phyloP scores from a whole-genome alignment of 1,140 invertebrate species.

The Drosophila ironensis region DNA sequence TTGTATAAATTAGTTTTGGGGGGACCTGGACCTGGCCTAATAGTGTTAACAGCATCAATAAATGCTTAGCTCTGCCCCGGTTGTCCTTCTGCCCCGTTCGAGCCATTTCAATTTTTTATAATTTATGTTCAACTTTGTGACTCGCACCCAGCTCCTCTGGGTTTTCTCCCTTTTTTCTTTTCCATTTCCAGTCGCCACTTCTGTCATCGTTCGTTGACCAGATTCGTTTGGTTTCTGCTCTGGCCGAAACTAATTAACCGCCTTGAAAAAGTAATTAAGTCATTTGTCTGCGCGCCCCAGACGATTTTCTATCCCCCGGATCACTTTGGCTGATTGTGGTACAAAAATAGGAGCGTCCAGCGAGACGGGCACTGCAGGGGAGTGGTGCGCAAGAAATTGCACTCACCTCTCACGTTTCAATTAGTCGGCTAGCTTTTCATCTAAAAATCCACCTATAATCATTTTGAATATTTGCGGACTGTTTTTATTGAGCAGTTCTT shows the following conservation, averaged over 20 bases:
- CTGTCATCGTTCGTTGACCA: conserved; percentile 43
- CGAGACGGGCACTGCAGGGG: too few relatives aligned
- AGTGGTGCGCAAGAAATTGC: too few relatives aligned
- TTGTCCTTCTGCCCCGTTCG: conserved; percentile 3
- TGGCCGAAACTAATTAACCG: conserved; percentile 73
- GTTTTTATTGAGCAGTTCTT: too few relatives aligned
- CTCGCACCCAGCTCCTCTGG: background rate
- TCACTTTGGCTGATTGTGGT: conserved; percentile 18
- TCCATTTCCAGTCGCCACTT: background rate
- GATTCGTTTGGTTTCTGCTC: conserved; percentile 35
- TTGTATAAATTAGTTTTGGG: conserved; percentile 2
- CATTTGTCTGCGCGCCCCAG: conserved; percentile 71
- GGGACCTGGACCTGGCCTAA: background rate
- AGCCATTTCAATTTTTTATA: conserved; percentile 49
- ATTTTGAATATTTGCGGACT: too few relatives aligned
- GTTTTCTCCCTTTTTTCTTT: background rate
- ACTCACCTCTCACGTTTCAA: too few relatives aligned
- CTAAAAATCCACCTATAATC: too few relatives aligned
- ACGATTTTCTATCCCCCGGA: conserved; percentile 32
- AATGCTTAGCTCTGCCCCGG: conserved; percentile 32
- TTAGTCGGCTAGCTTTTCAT: too few relatives aligned
- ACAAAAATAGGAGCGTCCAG: conserved; percentile 3
- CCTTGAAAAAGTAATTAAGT: conserved; percentile 78
- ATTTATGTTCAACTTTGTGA: conserved; percentile 69
- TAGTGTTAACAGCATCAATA: conserved; percentile 42